Evolutionary conservation across 2,113 vertebrate species (phyloP).

Genomic region (Trinectes maculatus): DNA sequence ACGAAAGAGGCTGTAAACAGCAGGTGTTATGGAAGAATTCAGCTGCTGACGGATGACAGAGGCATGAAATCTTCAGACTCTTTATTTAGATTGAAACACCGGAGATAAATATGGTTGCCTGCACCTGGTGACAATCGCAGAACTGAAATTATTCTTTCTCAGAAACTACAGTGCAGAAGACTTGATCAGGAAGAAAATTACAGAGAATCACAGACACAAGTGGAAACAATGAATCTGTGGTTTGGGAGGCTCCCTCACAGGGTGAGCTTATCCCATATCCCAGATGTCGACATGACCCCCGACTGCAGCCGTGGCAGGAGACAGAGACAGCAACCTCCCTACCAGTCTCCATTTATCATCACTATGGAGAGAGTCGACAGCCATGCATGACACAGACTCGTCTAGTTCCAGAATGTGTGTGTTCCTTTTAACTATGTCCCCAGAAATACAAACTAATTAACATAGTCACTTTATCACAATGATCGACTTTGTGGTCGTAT

Average conservation of each 20-base stretch:
- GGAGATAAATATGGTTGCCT: constrained; percentile 15
- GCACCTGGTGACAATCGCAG: constrained; percentile 1
- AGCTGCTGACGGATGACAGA: constrained; percentile 6
- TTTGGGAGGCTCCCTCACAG: neutral
- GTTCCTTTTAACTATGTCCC: too few species aligned
- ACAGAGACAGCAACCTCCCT: neutral
- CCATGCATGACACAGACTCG: neutral
- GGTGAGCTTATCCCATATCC: neutral
- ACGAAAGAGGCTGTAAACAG: constrained; percentile 1
- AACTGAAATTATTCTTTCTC: constrained; percentile 32
- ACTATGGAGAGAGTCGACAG: neutral
- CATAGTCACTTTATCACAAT: too few species aligned
- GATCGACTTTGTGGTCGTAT: too few species aligned
- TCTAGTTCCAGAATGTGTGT: too few species aligned
- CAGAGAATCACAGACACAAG: neutral
- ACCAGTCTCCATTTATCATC: neutral
- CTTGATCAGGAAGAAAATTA: neutral
- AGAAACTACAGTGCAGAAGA: neutral
- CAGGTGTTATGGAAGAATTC: neutral
- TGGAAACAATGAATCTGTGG: neutral
- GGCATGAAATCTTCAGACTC: neutral
- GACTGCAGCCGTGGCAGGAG: neutral
- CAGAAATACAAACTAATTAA: too few species aligned
- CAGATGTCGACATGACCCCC: neutral
- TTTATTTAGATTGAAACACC: neutral